Evolutionary conservation across 2,797 vertebrate genomes (phyloP), one percentile per base, ranked within the genome.

Genomic region (Epinephelus malabaricus): DNA sequence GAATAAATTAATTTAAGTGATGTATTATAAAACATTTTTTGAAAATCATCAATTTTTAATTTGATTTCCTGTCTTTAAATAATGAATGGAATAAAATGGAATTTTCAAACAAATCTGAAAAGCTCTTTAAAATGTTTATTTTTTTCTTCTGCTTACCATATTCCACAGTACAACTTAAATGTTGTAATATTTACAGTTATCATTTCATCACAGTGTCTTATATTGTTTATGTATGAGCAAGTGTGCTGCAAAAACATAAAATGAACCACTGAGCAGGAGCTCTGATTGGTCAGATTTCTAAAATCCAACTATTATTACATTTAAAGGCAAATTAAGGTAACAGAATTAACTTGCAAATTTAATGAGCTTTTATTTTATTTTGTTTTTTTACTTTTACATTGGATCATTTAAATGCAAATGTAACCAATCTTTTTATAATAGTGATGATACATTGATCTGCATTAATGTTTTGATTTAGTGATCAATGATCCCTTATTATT

Each of bases 261-360:
- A 15, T 17, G 21, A 43, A 34, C 34, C 34, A 34, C 34, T 34
- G 34, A 34, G 6, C 8, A 34, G 34, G 34, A 8, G 47, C 59
- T 54, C 18, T 23, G 27, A 69, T 40, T 71, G 56, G 69, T 50
- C 45, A 11, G 68, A 60, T 49, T 18, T 25, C 8, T 34, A n/a
- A 49, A 59, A 34, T 30, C 46, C 12, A 65, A 65, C 47, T 5
- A n/a, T 38, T 70, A 38, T 54, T 43, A 62, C 34, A 54, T 38
- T 65, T 56, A 49, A 49, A 45, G 25, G 12, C 30, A 65, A n/a
- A 65, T 49, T 64, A 49, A 65, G 19, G 30, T 34, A 34, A 34
- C 34, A 34, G 2, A 25, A 18, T 25, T 4, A 25, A 66, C 3
- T 7, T 9, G n/a, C 8, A 18, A 23, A 49, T 11, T 15, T 14